These are phyloP conservation scores for Bos taurus DNA, from an alignment of 2,113 vertebrate genomes.

Conservation along the genomic window ARS-UCD2.0 NC_037342.1:31454001-31454500, in stretches of 20 bases:
- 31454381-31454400: not conserved
- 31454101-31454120: not conserved
- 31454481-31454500: not conserved
- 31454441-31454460: not conserved
- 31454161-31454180: not conserved
- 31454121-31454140: not conserved
- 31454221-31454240: not conserved
- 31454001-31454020: not conserved
- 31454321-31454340: not conserved
- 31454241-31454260: not conserved
- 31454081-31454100: not conserved
- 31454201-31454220: not conserved
- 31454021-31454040: not conserved
- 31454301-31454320: not conserved
- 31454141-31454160: not conserved
- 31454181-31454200: not conserved
- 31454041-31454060: not conserved
- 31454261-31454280: not conserved
- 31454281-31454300: not conserved
- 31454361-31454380: not conserved
- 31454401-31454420: not conserved
- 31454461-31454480: not conserved
- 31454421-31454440: not conserved
- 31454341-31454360: not conserved
- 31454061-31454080: not conserved